Percentiles rank a stretch among this genome's conserved stretches.
phyloP scores from a whole-genome alignment of 2,113 vertebrate genomes.

The Scatophagus argus region DNA sequence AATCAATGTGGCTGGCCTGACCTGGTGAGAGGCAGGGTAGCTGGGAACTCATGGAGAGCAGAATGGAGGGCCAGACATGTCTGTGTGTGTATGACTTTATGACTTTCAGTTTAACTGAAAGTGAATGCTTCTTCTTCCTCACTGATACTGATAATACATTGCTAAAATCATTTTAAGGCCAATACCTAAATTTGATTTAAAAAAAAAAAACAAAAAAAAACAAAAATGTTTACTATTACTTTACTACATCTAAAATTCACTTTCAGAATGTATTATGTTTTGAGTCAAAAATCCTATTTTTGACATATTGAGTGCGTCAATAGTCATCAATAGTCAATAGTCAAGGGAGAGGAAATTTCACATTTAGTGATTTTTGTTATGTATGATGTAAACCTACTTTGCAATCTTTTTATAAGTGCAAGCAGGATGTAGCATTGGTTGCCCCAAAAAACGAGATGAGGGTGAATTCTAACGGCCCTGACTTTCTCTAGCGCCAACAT shows the following conservation, averaged over 20 bases:
- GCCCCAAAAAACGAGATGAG: too few relatives aligned
- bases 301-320: too few relatives aligned
- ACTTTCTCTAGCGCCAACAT: too few relatives aligned
- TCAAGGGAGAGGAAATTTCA: too few relatives aligned
- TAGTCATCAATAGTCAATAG: too few relatives aligned
- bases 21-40: constrained; percentile 9
- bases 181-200: not conserved
- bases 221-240: too few relatives aligned
- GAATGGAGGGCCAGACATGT: constrained; percentile 10
- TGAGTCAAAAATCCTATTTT: not conserved
- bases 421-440: not conserved
- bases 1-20: constrained; percentile 29
- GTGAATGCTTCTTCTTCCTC: not conserved
- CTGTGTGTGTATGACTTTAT: not conserved
- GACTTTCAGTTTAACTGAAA: not conserved
- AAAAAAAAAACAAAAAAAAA: too few relatives aligned
- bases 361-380: too few relatives aligned
- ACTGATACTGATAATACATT: not conserved
- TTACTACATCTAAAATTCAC: too few relatives aligned
- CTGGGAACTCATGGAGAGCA: constrained; percentile 44
- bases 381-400: too few relatives aligned
- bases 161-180: not conserved
- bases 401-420: not conserved
- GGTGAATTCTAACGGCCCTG: too few relatives aligned
- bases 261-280: not conserved